Evolutionary conservation across 2,113 vertebrate species (phyloP), one percentile per base, ranked within the genome.

Genomic region (Pipra filicauda): DNA sequence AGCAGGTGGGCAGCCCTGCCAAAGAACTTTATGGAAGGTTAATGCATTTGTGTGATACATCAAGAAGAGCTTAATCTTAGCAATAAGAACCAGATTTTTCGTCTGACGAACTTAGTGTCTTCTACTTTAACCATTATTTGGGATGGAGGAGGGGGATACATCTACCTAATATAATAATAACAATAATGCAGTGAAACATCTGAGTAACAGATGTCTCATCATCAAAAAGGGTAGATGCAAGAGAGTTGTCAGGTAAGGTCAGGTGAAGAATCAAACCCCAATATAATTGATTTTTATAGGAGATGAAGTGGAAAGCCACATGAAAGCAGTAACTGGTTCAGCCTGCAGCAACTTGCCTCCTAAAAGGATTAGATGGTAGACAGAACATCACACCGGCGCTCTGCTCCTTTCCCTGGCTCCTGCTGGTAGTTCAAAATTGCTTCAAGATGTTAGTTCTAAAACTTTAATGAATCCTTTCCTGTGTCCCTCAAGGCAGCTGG

Each of bases 401-500:
- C 83, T 72, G 24, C 33, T 79, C 88, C 88, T 90, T 95, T 96
- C 82, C 54, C 61, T 91, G 64, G 21, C 43, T 96, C 64, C 88
- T 95, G 74, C 91, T 86, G 67, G 67, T 77, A 93, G 59, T 52
- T 94, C 82, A 86, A 80, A 96, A 96, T 83, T 89, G 66, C 24
- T 96, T 96, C 85, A 97, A 95, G 85, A 96, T 95, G 88, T 73
- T 77, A 67, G 28, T 90, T 93, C 71, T 73, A 70, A 76, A 93
- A 76, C n/a, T 89, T 88, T 73, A 96, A 88, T 12, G 2, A 89
- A 79, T 77, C 51, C 35, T 93, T 94, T 91, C 90, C 85, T 71
- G 30, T 88, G 64, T 30, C 57, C 64, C 88, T 85, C 27, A 33
- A 62, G 82, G 78, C 82, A 95, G 37, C 58, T 86, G 59, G 48